Percentiles rank a stretch among this genome's conserved stretches.
These are phyloP conservation scores for Lasiurus cinereus DNA, from an alignment of 2,113 vertebrate species.

Conservation along the genomic window DNA sequence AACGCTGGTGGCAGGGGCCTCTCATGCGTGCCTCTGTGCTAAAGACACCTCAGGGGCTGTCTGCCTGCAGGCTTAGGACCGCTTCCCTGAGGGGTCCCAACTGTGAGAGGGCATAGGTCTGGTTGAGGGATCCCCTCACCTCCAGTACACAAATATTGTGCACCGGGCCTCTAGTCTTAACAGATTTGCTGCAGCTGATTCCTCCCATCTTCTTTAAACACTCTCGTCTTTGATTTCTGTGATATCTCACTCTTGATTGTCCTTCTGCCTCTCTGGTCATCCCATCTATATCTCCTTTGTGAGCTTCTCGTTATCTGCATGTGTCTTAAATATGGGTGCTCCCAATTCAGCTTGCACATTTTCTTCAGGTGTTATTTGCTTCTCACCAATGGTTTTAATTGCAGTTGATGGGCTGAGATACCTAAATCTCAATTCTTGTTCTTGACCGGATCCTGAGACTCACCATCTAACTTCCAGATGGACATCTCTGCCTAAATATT, in stretches of 20 bases:
- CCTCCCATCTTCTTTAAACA: neutral
- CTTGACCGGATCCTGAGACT: neutral
- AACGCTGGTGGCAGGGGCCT: too few relatives aligned
- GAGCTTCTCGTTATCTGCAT: neutral
- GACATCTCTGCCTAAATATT: neutral
- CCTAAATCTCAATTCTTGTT: neutral
- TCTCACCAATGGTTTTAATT: neutral
- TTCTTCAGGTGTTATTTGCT: neutral
- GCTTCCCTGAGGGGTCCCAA: too few relatives aligned
- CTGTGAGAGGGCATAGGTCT: too few relatives aligned
- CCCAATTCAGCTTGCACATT: neutral
- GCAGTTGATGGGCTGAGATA: neutral
- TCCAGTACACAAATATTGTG: too few relatives aligned
- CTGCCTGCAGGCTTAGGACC: too few relatives aligned
- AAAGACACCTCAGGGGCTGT: too few relatives aligned
- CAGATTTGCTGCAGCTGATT: neutral
- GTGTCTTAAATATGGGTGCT: neutral
- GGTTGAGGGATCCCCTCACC: too few relatives aligned
- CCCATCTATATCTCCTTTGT: neutral
- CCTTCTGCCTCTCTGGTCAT: neutral
- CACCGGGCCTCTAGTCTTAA: neutral
- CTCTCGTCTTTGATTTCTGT: neutral
- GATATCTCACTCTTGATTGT: neutral
- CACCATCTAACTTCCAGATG: neutral
- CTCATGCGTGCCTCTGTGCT: too few relatives aligned